Evolutionary conservation across 2,797 vertebrate species (phyloP), one percentile per base, ranked within the genome.

Genomic region (Iguana delicatissima): DNA sequence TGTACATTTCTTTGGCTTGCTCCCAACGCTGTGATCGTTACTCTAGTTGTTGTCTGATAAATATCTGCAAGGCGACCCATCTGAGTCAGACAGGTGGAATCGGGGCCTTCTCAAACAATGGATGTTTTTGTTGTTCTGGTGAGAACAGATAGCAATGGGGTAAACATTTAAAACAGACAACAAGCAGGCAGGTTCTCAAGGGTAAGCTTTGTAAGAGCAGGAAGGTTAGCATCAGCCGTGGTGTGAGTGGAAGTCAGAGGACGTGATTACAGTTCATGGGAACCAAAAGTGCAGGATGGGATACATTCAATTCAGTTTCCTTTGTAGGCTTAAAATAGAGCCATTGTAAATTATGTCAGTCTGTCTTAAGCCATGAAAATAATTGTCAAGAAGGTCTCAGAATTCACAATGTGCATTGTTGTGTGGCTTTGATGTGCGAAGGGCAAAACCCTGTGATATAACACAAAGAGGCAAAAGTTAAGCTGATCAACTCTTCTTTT

Each of bases 291-390:
- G 97, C 98, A 99, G 99, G 99, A 99, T 99, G 99, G 98, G 98
- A 99, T 98, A 99, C 99, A 99, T 99, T 99, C 99, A 99, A 99
- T 98, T 98, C 96, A 94, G 97, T 98, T 99, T 99, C 99, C 99
- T 99, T 98, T 98, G 97, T 97, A 94, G 96, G 97, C 98, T 98
- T 98, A 99, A 99, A 99, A 99, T 99, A 99, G 99, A 98, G 97
- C 98, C 98, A 99, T 99, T 99, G 99, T 99, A 98, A 98, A 97
- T 97, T 98, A 98, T 98, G 98, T 97, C 98, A 97, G 98, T 94
- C 97, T 97, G 98, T 98, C 98, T 98, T 96, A 96, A 98, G 97
- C 98, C 97, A 97, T 97, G 98, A 98, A 98, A 98, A 98, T 98
- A 97, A 98, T 98, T 98, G 98, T 98, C 98, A 97, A 97, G 97